phyloP scores from a whole-genome alignment of 2,888 invertebrate genomes.

The Nemotelus pantherinus region DNA sequence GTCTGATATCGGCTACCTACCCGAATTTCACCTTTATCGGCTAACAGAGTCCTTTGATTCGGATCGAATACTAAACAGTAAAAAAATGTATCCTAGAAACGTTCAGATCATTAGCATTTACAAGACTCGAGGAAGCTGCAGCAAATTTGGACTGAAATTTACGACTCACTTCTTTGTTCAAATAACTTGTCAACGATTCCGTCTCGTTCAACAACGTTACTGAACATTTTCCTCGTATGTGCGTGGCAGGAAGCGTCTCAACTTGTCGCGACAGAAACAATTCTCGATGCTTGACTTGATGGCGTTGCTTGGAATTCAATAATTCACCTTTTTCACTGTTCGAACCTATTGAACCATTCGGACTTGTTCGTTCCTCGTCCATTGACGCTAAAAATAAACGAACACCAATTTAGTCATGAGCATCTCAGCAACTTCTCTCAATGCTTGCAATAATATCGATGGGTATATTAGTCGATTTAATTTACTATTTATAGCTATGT shows the following conservation, averaged over 20 bases:
- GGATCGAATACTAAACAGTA: constrained; percentile 99
- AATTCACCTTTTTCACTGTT: constrained; percentile 69
- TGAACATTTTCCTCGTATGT: constrained; percentile 99
- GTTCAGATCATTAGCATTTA: constrained; percentile 35
- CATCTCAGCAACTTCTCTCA: no score
- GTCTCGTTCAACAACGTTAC: constrained; percentile 99
- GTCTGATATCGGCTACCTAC: constrained; percentile 97
- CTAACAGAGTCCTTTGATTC: constrained; percentile 96
- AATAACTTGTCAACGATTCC: constrained; percentile 94
- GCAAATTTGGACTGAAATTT: constrained; percentile 19
- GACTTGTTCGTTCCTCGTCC: constrained; percentile 71
- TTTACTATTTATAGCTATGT: constrained; percentile 13
- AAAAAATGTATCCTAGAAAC: constrained; percentile 95
- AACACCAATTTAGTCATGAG: not conserved
- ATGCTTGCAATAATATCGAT: constrained; percentile 28
- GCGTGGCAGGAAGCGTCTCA: constrained; percentile 97
- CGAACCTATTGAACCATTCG: constrained; percentile 53
- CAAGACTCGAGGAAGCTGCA: not conserved
- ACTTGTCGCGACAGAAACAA: constrained; percentile 97
- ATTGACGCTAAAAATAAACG: constrained; percentile 69
- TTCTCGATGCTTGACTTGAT: constrained; percentile 97
- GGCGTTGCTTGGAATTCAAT: constrained; percentile 86
- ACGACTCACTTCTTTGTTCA: constrained; percentile 86
- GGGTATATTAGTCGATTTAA: constrained; percentile 39
- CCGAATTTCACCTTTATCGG: constrained; percentile 96